These are phyloP conservation scores for Plectropomus leopardus DNA, from an alignment of 2,113 vertebrate species.

Conservation along the genomic window DNA sequence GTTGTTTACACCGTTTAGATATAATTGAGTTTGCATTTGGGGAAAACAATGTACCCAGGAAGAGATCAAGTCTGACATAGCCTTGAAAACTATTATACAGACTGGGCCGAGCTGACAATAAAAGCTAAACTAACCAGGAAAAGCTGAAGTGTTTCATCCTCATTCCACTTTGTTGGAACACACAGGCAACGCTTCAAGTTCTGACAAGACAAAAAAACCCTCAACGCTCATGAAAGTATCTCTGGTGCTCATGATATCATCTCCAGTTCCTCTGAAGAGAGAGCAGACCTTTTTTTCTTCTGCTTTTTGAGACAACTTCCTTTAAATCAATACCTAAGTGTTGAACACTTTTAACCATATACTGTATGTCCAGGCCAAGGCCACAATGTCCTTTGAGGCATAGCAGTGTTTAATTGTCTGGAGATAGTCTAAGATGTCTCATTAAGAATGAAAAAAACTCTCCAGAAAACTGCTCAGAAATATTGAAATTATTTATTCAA, in stretches of 20 bases:
- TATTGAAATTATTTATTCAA: too few species aligned
- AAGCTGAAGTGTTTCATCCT: constrained; percentile 26
- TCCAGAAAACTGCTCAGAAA: too few species aligned
- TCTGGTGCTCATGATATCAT: constrained; percentile 12
- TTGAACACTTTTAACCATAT: not conserved
- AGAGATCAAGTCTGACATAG: constrained; percentile 2
- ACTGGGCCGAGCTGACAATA: not conserved
- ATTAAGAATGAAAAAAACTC: too few species aligned
- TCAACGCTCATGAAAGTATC: constrained; percentile 8
- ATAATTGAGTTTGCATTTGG: constrained; percentile 8
- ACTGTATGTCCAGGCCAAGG: too few species aligned
- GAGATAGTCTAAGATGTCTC: not conserved
- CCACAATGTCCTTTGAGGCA: not conserved
- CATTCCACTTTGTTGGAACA: constrained; percentile 45
- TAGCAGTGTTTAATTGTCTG: too few species aligned
- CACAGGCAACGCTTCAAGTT: constrained; percentile 59
- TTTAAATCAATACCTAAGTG: not conserved
- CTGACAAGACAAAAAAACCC: constrained; percentile 63
- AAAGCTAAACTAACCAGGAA: constrained; percentile 5
- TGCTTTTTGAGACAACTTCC: constrained; percentile 36
- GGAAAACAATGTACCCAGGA: constrained; percentile 1
- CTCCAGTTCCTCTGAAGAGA: not conserved
- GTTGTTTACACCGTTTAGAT: constrained; percentile 2
- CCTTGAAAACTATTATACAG: not conserved
- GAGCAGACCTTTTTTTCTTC: constrained; percentile 11